Evolutionary conservation across 2,797 vertebrate genomes (phyloP).

Genomic region (Hyperoplus immaculatus): DNA sequence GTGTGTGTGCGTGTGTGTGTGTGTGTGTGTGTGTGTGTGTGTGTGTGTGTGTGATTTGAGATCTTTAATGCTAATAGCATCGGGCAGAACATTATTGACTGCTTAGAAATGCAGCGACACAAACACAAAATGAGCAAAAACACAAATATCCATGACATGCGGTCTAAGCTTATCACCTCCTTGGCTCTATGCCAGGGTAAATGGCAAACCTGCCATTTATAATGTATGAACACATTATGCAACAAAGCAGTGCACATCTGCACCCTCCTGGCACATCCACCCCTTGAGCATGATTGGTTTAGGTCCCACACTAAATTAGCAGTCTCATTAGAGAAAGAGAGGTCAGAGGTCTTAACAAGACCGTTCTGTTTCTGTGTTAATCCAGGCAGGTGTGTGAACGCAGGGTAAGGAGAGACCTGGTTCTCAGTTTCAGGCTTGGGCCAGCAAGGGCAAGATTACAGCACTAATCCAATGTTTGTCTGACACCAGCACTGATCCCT

Average conservation of each 20-base stretch:
- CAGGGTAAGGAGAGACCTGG: constrained; percentile 9
- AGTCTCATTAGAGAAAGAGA: constrained; percentile 55
- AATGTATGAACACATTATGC: constrained; percentile 59
- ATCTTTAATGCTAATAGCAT: background rate
- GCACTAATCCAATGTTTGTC: constrained; percentile 82
- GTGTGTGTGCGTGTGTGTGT: too few species aligned
- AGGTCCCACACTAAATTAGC: constrained; percentile 48
- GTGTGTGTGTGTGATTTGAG: background rate
- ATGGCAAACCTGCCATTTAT: constrained; percentile 51
- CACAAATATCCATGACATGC: constrained; percentile 18
- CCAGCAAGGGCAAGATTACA: constrained; percentile 74
- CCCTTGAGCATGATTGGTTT: constrained; percentile 52
- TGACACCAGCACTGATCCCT: constrained; percentile 79
- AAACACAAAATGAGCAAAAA: constrained; percentile 30
- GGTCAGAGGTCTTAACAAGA: constrained; percentile 36
- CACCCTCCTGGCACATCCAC: constrained; percentile 23
- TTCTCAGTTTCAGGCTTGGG: constrained; percentile 62
- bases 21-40: too few species aligned
- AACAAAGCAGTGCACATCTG: constrained; percentile 43
- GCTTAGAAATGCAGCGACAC: constrained; percentile 11
- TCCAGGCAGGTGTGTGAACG: constrained; percentile 52
- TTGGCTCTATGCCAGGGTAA: constrained; percentile 25
- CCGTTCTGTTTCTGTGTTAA: constrained; percentile 31
- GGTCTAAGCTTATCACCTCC: constrained; percentile 16
- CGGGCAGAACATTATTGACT: background rate